phyloP scores from a whole-genome alignment of 2,888 invertebrate species.

The Watsonalla cultraria region DNA sequence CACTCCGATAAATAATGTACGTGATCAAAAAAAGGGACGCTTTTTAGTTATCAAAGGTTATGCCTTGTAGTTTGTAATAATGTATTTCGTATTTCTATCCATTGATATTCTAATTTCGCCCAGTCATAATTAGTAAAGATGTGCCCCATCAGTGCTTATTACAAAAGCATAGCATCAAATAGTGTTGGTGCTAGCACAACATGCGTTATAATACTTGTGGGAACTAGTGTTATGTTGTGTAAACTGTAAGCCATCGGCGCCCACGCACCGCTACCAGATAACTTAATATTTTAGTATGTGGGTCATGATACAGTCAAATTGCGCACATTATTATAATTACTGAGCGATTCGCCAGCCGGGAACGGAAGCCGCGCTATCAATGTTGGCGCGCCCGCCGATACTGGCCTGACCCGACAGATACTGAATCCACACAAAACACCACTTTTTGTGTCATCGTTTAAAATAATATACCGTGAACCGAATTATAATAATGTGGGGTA shows the following conservation, averaged over 20 bases:
- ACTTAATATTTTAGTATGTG: constrained; percentile 14
- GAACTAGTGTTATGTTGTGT: neutral
- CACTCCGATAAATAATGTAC: too few species aligned
- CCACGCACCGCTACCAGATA: constrained; percentile 14
- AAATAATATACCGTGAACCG: neutral
- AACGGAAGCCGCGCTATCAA: constrained; percentile 49
- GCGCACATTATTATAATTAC: neutral
- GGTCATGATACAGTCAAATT: constrained; percentile 24
- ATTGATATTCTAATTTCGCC: too few species aligned
- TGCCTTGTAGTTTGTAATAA: too few species aligned
- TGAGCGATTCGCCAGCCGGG: constrained; percentile 20
- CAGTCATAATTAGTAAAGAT: too few species aligned
- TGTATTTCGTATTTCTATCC: too few species aligned
- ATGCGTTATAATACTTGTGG: neutral
- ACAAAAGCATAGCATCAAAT: neutral
- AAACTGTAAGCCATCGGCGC: neutral
- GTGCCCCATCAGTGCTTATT: too few species aligned
- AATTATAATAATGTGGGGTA: neutral
- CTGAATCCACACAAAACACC: constrained; percentile 34
- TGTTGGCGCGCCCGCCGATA: constrained; percentile 42
- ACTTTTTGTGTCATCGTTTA: constrained; percentile 28
- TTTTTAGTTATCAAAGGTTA: too few species aligned
- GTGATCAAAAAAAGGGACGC: too few species aligned
- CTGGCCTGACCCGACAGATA: constrained; percentile 42
- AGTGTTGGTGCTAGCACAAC: neutral